Conservation (phyloP, 1,140 invertebrate genomes). For the Drosophila navojoa region DNA sequence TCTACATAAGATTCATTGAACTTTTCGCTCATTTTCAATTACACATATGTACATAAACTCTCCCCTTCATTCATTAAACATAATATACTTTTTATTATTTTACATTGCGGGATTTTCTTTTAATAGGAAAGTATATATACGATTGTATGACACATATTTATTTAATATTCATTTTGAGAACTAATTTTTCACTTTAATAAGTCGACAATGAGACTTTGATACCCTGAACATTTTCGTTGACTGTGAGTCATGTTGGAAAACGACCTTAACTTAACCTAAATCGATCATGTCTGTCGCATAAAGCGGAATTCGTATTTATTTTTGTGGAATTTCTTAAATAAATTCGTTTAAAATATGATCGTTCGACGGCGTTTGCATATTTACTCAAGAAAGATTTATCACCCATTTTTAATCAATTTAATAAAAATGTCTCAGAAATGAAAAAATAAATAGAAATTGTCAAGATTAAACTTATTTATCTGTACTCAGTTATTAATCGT, state of each 20-base stretch:
- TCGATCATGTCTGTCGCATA: conserved; percentile 20
- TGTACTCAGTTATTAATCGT: no score
- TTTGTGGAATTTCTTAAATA: conserved; percentile 4
- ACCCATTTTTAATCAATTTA: no score
- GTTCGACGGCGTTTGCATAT: not conserved
- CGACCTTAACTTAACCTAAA: conserved; percentile 1
- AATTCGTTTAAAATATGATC: not conserved
- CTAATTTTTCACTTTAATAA: conserved; percentile 4
- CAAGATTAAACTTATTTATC: no score
- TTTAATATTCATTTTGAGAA: conserved; percentile 11
- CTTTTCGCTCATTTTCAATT: conserved; percentile 34
- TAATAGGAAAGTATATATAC: not conserved
- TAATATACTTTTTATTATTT: no score
- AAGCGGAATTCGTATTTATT: not conserved
- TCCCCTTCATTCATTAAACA: no score
- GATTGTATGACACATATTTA: conserved; percentile 8
- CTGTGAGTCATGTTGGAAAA: conserved; percentile 16
- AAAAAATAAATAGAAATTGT: no score
- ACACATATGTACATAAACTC: no score
- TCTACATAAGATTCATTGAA: conserved; percentile 62
- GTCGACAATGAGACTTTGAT: conserved; percentile 3
- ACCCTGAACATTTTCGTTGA: not conserved
- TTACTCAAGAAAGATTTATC: not conserved
- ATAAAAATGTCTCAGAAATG: no score
- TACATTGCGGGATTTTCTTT: not conserved